Evolutionary conservation across 2,113 vertebrate species (phyloP), one percentile per base, ranked within the genome.

Genomic region (Corythornis madagascariensis): DNA sequence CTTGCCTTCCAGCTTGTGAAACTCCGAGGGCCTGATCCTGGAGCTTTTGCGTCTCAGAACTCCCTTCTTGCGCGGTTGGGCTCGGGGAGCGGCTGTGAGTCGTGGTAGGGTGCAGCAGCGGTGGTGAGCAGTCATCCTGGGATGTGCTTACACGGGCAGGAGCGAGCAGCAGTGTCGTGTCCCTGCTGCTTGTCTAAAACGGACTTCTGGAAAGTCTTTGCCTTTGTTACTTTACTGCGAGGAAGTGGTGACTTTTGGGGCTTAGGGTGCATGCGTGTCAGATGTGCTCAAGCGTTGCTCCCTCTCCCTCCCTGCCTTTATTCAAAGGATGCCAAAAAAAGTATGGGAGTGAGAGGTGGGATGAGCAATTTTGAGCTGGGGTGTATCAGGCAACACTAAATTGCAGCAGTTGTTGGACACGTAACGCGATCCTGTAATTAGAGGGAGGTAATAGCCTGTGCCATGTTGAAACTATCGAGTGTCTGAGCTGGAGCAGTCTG

Each of bases 361-460:
- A 90, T 91, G 92, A 91, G 73, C 80, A 66, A 53, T 75, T 94
- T 74, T 74, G 73, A 82, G 72, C 75, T 79, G 42, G 63, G 78
- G 56, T 94, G 86, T 84, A 96, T 88, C 88, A 64, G 85, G 86
- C 71, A 76, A 79, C 92, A 92, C 82, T 96, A 81, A 97, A 89
- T 97, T 95, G 96, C 92, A 95, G 90, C 92, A 73, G 95, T 93
- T 97, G 94, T 97, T 96, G 96, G 94, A 96, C 97, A 88, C 40
- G 96, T 95, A 95, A 97, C 9, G 48, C 73, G 88, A 97, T 97
- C 77, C 85, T 93, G 80, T 98, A 97, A 97, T 98, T 98, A 98
- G 96, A 95, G 83, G 48, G 69, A 93, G 94, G 85, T 94, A 96
- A 92, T 95, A 84, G 86, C 70, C 84, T 70, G 7, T 94, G 90